Evolutionary conservation across 2,113 vertebrate species (phyloP).

Genomic region (Dunckerocampus dactyliophorus): DNA sequence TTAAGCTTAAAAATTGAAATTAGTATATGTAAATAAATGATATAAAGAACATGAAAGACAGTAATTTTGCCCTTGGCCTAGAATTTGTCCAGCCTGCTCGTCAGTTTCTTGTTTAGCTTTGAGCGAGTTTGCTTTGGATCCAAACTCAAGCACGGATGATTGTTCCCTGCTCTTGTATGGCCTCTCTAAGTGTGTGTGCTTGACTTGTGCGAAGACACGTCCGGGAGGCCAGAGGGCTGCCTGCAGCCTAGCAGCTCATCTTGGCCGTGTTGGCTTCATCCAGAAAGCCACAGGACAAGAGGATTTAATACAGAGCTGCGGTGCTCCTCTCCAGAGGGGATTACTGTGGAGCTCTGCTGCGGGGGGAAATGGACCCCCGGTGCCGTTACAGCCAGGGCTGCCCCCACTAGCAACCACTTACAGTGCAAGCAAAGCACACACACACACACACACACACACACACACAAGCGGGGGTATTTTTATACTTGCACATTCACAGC

Average conservation of each 20-base stretch:
- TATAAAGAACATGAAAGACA: no score
- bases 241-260: constrained; percentile 52
- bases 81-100: no score
- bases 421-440: constrained; percentile 11
- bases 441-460: constrained; percentile 1
- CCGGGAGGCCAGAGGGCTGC: constrained; percentile 42
- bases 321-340: constrained; percentile 63
- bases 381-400: constrained; percentile 38
- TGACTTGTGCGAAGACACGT: constrained; percentile 38
- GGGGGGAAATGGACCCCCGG: constrained; percentile 51
- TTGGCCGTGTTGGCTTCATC: constrained; percentile 51
- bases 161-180: constrained; percentile 29
- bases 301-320: constrained; percentile 63
- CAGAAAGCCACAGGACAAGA: constrained; percentile 60
- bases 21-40: no score
- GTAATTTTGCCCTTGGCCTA: no score
- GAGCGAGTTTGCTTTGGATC: constrained; percentile 1
- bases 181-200: constrained; percentile 35
- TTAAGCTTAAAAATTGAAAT: no score
- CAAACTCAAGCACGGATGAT: constrained; percentile 5
- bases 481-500: constrained; percentile 15
- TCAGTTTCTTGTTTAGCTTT: constrained; percentile 11
- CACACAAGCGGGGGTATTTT: constrained; percentile 12
- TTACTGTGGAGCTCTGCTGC: constrained; percentile 53
- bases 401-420: constrained; percentile 28